Evolutionary conservation across 2,113 vertebrate species (phyloP), one percentile per base, ranked within the genome.

Genomic region (Microtus oregoni): DNA sequence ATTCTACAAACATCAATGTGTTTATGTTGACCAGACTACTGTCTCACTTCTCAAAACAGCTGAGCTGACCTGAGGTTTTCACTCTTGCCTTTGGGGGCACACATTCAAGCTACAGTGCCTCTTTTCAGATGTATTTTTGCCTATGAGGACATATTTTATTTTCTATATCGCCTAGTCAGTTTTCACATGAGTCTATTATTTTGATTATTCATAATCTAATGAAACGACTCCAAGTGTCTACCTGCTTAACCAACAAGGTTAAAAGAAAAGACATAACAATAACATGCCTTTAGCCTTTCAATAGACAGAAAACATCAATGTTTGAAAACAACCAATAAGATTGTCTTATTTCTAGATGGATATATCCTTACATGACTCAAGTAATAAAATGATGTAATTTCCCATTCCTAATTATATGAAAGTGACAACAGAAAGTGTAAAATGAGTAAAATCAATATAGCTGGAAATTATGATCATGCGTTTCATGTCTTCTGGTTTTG

Each of bases 281-380:
- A 41, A 1, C 11, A 0, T 30, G 1, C 67, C 15, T 75, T 93
- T 50, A 50, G 3, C 3, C 3, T 82, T 44, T 89, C 58, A 41
- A 47, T 77, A 70, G 26, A 83, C 38, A 55, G 52, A 30, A 19
- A 4, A 82, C 10, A 88, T 32, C 50, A 77, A 4, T 10, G 15
- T 58, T 92, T 89, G 76, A 91, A 90, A 95, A 93, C 52, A 81
- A 26, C 79, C 55, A 55, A 13, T 38, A 44, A 20, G 32, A 79
- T 90, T 63, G 67, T 52, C 94, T 77, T 41, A n/a, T 61, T 20
- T 32, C 44, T 72, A 20, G 1, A 72, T 35, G 14, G 47, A 38
- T 79, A 58, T 52, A 7, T 55, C 82, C 1, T 91, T 63, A 72
- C 35, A 20, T 65, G 79, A 89, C 68, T 22, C 47, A 89, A 44